These are phyloP conservation scores for Ophion costatus DNA, from an alignment of 2,888 invertebrate genomes.

Conservation along the genomic window DNA sequence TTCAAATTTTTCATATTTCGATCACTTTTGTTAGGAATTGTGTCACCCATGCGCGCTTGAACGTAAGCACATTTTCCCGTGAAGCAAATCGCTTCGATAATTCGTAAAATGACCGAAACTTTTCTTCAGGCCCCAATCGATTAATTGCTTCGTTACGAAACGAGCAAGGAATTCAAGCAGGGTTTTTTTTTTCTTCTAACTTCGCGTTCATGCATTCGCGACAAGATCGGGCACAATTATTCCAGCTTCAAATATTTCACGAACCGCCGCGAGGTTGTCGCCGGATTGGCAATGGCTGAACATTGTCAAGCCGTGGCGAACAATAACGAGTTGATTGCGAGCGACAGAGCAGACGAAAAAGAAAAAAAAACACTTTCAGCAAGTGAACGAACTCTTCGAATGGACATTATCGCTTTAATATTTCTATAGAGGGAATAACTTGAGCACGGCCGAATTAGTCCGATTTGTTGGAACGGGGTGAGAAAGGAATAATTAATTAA, in stretches of 20 bases:
- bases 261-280: too few species aligned
- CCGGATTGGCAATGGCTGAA: neutral
- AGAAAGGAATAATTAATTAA: slow-evolving; percentile 9
- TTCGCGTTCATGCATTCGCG: too few species aligned
- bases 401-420: slow-evolving; percentile 2
- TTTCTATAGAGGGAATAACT: slow-evolving; percentile 1
- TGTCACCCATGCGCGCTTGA: neutral
- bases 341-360: neutral
- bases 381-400: neutral
- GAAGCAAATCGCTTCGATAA: neutral
- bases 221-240: neutral
- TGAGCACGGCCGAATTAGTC: slow-evolving; percentile 9
- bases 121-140: neutral
- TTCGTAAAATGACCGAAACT: neutral
- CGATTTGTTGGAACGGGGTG: neutral
- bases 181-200: neutral
- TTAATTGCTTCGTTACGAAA: neutral
- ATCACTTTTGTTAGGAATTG: neutral
- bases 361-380: neutral
- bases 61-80: neutral
- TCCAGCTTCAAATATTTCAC: neutral
- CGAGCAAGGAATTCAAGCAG: neutral
- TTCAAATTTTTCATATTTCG: too few species aligned
- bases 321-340: neutral
- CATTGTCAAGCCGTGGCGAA: neutral